Base-by-base conservation (phyloP, 2,888 invertebrate species). In the Ferdinandea cuprea region DNA sequence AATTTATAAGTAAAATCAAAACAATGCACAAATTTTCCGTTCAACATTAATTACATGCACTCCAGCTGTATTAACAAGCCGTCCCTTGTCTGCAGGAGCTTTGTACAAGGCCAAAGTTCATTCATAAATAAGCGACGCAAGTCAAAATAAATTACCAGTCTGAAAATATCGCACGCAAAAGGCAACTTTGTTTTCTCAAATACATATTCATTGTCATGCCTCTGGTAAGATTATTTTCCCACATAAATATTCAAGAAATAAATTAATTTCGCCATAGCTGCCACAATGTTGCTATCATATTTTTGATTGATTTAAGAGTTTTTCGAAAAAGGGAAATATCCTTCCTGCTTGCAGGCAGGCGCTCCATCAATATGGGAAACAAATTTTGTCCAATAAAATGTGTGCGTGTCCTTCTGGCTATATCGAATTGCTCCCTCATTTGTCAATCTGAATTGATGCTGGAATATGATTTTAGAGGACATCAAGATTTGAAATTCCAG, bases 81-180 rank as follows among this genome's bases (percentile, higher is more conserved):
- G n/a, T n/a, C n/a, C n/a, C n/a, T n/a, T n/a, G n/a, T n/a, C n/a
- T n/a, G n/a, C n/a, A n/a, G n/a, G n/a, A n/a, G n/a, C n/a, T n/a
- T n/a, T n/a, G n/a, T n/a, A n/a, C n/a, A n/a, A n/a, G 13, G 73
- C 5, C 61, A 30, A 63, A 54, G 11, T 30, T 74, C 28, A 48
- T 68, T 69, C 68, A 80, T 80, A 74, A 69, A 74, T 80, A 63
- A 80, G 50, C 50, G 40, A 73, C 48, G 46, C 32, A 17, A 72
- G 74, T 32, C 35, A 56, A 61, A 69, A 74, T 80, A 80, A 80
- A 80, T 80, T 74, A 58, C 80, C 48, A 50, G 65, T 68, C 71
- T 56, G 30, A 58, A 28, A 69, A 58, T 42, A 52, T 11, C n/a
- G n/a, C n/a, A n/a, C n/a, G 46, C 52, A 40, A 63, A 63, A 50